Conservation (phyloP, 2,888 invertebrate species). For the Iselma pallidipennis region DNA sequence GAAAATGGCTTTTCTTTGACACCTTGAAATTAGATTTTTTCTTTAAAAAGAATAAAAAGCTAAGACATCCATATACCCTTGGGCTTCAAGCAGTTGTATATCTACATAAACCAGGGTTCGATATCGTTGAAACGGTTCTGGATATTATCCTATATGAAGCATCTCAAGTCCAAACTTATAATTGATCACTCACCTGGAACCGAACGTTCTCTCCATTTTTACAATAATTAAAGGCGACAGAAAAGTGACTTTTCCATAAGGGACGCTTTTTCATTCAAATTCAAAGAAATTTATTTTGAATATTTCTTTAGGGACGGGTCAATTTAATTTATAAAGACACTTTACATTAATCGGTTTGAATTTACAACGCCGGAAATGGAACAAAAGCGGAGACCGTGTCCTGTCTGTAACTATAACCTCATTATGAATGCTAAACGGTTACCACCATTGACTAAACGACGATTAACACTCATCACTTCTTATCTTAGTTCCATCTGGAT, state of each 20-base stretch:
- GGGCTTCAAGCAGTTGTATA: constrained; percentile 50
- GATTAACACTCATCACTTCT: constrained; percentile 51
- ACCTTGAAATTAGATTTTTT: constrained; percentile 59
- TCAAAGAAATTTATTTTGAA: not conserved
- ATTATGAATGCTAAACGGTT: constrained; percentile 50
- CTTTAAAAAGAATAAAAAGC: constrained; percentile 53
- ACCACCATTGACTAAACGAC: constrained; percentile 45
- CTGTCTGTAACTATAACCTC: constrained; percentile 33
- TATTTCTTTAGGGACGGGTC: not conserved
- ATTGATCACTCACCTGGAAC: not conserved
- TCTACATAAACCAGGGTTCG: constrained; percentile 46
- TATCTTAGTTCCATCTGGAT: constrained; percentile 43
- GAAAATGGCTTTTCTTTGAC: constrained; percentile 60
- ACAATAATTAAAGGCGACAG: constrained; percentile 37
- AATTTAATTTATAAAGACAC: constrained; percentile 11
- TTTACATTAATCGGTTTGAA: constrained; percentile 13
- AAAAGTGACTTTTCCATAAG: constrained; percentile 9
- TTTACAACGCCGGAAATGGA: constrained; percentile 24
- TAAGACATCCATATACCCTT: constrained; percentile 51
- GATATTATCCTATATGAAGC: too few species aligned
- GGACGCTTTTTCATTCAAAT: not conserved
- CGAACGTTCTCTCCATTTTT: constrained; percentile 13
- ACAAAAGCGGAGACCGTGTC: constrained; percentile 27
- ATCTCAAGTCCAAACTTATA: not conserved
- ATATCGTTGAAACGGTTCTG: not conserved